Evolutionary conservation across 1,140 invertebrate genomes (phyloP), one percentile per base, ranked within the genome.

Genomic region (Papilio helenus): DNA sequence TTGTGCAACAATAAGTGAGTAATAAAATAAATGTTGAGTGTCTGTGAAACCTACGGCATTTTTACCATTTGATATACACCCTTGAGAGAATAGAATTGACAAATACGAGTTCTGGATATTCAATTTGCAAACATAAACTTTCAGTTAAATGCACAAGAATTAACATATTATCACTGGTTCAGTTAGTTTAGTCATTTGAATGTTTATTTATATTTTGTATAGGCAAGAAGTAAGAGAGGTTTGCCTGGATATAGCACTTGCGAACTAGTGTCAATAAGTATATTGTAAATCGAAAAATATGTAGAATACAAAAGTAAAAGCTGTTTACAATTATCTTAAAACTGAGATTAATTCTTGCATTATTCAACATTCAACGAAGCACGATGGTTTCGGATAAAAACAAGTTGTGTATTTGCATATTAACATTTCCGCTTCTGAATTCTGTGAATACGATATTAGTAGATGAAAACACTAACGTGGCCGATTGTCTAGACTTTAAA

Each of bases 371-470:
- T 73, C 20, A 73, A n/a, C 39, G 20, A 44, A 42, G n/a, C 72
- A 29, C 44, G 26, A 18, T 42, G 44, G 44, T 73, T 73, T 49
- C 44, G 42, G n/a, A 73, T 51, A 23, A 73, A 73, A 73, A 73
- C 72, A 26, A 73, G 72, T 51, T 73, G n/a, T 73, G 20, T 44
- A 51, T 49, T 73, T 46, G 72, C 72, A 73, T 73, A 72, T 72
- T 72, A 73, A 73, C 42, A 49, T 73, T 73, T 73, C 72, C 72
- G 72, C 42, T 49, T 49, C 20, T 73, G n/a, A 46, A 73, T 68
- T 68, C 61, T 68, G 61, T 68, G 61, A 26, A 61, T 29, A 29
- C 26, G 26, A 29, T 68, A 68, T 23, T 26, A 26, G 12, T 65
- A 65, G 20, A 65, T 5, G 29, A 16, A 68, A 68, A 29, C 23